phyloP scores from a whole-genome alignment of 2,888 invertebrate species.

The Gymnoscelis rufifasciata region DNA sequence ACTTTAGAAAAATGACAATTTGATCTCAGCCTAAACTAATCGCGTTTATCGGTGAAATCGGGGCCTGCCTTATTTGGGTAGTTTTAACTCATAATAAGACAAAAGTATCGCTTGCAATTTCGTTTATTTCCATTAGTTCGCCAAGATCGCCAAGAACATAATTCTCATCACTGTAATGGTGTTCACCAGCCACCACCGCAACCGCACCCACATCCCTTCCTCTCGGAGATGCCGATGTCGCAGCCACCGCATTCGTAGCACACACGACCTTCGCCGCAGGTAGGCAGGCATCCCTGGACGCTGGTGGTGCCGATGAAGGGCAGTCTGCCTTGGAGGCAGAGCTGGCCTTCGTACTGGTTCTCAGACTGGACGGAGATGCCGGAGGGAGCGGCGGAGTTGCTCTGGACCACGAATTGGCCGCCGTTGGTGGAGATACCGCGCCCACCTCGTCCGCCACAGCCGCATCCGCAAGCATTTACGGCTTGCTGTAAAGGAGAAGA shows the following conservation, averaged over 20 bases:
- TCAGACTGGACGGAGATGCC: conserved; percentile 41
- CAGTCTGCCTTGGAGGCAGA: conserved; percentile 40
- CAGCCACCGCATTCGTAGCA: conserved; percentile 37
- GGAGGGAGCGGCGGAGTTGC: conserved; percentile 31
- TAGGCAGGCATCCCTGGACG: conserved; percentile 41
- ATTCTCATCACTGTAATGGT: no score
- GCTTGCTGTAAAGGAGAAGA: no score
- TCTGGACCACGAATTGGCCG: conserved; percentile 28
- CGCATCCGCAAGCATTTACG: not conserved
- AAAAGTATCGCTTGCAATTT: no score
- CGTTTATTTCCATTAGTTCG: no score
- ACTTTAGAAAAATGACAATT: no score
- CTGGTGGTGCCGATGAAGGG: conserved; percentile 45
- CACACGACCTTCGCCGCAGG: conserved; percentile 37
- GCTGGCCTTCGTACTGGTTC: conserved; percentile 39
- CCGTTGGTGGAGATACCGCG: conserved; percentile 33
- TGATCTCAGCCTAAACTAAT: no score
- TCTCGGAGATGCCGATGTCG: conserved; percentile 23
- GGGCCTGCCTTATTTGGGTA: no score
- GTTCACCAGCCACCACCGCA: not conserved
- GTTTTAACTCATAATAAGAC: no score
- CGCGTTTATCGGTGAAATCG: no score
- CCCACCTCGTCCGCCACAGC: not conserved
- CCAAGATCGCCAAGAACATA: no score
- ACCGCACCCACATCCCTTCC: no score